Evolutionary conservation across 2,888 invertebrate genomes (phyloP), one percentile per base, ranked within the genome.

Genomic region (Drosophila mayaguana): DNA sequence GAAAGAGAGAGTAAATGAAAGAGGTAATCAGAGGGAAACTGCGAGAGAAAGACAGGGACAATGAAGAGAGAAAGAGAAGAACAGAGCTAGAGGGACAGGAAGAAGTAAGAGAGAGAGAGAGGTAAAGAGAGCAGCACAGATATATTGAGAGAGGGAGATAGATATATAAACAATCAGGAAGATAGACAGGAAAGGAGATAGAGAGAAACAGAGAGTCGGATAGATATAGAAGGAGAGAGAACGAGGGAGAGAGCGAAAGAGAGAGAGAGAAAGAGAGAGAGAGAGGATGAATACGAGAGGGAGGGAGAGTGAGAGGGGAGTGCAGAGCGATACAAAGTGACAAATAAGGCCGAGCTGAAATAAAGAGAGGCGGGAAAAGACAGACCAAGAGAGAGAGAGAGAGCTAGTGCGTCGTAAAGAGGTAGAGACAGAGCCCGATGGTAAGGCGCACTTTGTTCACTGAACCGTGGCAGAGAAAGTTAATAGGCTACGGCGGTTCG

Each of bases 401-500:
- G 6, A 22, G 7, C 6, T 0, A 9, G 32, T 32, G 32, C 14
- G 14, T 36, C 14, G 14, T 14, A 45, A 11, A 18, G 18, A 8
- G 12, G 12, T 11, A 22, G 14, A 46, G 16, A 25, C 16, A 16
- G 16, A 22, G 43, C 20, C 4, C 1, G 11, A 7, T 12, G 18
- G 20, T 34, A 14, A 12, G 34, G 50, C 20, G 3, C 50, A 18
- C 14, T 20, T 50, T 5, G 32, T 14, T 18, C 11, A 1, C 18
- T 14, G 32, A 55, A 46, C 60, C n/a, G 45, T 45, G 50, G 28
- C 28, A 60, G 62, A 53, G 42, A 51, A 50, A 60, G 32, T 36
- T 51, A 60, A 67, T 42, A 55, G 65, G 51, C 51, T 68, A 46
- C 34, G 51, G 51, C 18, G 45, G 40, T 55, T 56, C 63, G 63